These are phyloP conservation scores for Masticophis lateralis DNA, from an alignment of 2,797 vertebrate species.

Conservation along the genomic window DNA sequence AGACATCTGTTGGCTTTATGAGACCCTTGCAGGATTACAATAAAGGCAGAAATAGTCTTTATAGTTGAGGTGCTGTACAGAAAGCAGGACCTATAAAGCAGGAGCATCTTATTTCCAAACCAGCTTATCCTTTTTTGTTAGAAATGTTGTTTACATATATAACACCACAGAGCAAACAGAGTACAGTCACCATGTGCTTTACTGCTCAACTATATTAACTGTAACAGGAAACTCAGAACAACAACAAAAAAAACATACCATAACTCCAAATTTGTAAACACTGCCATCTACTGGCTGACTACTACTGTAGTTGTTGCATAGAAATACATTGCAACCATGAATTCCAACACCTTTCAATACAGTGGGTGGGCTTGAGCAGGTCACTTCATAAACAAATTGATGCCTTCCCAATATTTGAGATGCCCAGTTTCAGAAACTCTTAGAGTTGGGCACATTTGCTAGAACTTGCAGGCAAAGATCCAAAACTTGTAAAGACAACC, in stretches of 20 bases:
- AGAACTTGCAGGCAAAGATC: neutral
- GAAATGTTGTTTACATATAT: neutral
- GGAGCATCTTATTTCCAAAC: neutral
- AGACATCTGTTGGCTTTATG: neutral
- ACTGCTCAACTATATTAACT: neutral
- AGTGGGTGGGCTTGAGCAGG: neutral
- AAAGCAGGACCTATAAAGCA: neutral
- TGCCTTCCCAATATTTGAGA: neutral
- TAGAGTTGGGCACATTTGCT: neutral
- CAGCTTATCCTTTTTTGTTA: neutral
- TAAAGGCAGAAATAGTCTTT: neutral
- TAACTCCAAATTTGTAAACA: neutral
- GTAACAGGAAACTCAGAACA: neutral
- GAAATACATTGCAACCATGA: neutral
- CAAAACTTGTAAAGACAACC: neutral
- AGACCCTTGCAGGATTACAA: neutral
- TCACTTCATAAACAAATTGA: neutral
- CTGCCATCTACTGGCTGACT: neutral
- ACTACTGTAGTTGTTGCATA: neutral
- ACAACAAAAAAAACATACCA: neutral
- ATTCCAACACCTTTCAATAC: neutral
- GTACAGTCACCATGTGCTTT: neutral
- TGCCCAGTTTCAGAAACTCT: neutral
- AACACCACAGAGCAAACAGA: neutral
- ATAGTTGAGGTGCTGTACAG: neutral